Base-by-base conservation (phyloP, 2,888 invertebrate species). In the Ctenicera cuprea region DNA sequence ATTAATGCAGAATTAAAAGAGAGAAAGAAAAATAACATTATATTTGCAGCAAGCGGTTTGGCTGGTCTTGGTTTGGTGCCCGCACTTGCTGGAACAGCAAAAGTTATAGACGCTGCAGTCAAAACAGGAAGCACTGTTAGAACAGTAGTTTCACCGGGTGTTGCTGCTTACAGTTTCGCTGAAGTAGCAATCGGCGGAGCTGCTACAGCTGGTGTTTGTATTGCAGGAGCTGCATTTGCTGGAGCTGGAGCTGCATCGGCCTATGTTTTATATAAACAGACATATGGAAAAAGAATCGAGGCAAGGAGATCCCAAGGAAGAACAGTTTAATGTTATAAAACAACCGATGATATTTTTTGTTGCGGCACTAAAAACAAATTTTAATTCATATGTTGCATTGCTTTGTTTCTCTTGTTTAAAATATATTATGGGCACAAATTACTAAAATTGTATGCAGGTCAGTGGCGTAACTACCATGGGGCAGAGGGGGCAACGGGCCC, bases 151-250 rank as follows among this genome's bases (percentile, higher is more conserved):
- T 18, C 45, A 37, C 20, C 52, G 9, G 41, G 41, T 12, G 20
- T 41, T 14, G 30, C 30, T 30, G 30, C 33, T 41, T 50, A 16
- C 62, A 30, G 41, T 7, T 20, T 48, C 8, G 9, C 16, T 4
- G 68, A 63, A 70, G 70, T 20, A 8, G 52, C 30, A 63, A 11
- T 70, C 12, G 70, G 70, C 7, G 37, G 37, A n/a, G 50, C 37
- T 14, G 69, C 48, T 14, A 33, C 69, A 8, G 4, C 38, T 20
- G 38, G 62, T 11, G n/a, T 50, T 20, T 62, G 70, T 26, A 8
- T 52, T 18, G 20, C 16, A 0, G 70, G 70, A 1, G 62, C 33
- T 30, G 30, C 37, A 18, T 18, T 20, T 2, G 70, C 30, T 11
- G 63, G 70, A 16, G 63, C 26, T 50, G 69, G 20, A 0, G 41